A percentile compares a stretch with the other conserved stretches of the same genome.
Conservation (phyloP, 2,888 invertebrate species). For the Euzetes globulus region DNA sequence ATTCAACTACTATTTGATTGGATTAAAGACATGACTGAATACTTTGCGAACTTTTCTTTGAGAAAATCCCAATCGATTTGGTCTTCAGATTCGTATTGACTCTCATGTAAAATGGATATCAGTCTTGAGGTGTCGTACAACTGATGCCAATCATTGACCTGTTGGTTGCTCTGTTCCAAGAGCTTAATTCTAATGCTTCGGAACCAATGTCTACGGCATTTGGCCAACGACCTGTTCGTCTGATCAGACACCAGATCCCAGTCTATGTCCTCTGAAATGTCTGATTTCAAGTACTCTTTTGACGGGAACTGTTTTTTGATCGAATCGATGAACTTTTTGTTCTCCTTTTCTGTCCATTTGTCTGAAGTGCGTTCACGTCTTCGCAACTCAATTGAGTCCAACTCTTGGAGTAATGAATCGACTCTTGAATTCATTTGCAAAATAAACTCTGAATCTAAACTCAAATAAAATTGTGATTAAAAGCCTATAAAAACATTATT, state of each 20-base stretch:
- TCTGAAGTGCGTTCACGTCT: neutral
- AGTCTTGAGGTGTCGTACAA: neutral
- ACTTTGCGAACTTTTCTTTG: constrained; percentile 17
- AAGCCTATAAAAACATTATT: too few species aligned
- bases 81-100: neutral
- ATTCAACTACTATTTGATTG: neutral
- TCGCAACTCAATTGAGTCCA: neutral
- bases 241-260: neutral
- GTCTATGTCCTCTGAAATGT: neutral
- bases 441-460: neutral
- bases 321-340: neutral
- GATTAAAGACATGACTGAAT: neutral
- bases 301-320: neutral
- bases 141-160: neutral
- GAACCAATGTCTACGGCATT: neutral
- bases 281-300: neutral
- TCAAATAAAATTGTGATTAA: neutral
- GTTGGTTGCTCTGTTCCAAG: neutral
- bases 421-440: neutral
- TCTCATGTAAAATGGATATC: neutral
- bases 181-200: neutral
- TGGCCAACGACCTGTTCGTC: neutral
- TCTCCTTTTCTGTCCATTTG: neutral
- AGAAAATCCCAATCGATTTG: constrained; percentile 17
- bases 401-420: neutral